phyloP scores from a whole-genome alignment of 2,888 invertebrate genomes.

The Halictus quadricinctus region DNA sequence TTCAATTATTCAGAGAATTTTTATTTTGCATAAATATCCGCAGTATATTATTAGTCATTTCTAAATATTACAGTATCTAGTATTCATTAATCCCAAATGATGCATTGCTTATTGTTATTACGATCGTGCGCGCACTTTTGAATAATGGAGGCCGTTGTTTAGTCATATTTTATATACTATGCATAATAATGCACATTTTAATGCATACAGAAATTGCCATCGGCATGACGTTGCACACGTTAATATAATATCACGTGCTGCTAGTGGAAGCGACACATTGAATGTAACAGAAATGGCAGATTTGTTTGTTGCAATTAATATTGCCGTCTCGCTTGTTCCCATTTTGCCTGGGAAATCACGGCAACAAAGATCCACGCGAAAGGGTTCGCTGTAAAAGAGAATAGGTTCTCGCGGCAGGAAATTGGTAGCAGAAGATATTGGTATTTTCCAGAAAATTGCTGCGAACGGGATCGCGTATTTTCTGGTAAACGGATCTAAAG shows the following conservation, averaged over 20 bases:
- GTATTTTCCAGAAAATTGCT: slow-evolving; percentile 23
- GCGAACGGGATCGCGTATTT: slow-evolving; percentile 13
- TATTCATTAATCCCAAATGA: not conserved
- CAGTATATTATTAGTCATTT: not conserved
- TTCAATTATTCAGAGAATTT: not conserved
- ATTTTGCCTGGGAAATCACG: not conserved
- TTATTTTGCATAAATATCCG: not conserved
- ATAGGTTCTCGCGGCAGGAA: not conserved
- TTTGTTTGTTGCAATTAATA: not conserved
- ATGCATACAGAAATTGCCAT: not conserved
- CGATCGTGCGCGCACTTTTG: not conserved
- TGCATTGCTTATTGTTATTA: not conserved
- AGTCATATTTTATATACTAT: not conserved
- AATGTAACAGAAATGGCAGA: not conserved
- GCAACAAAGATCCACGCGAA: not conserved
- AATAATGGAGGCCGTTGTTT: not conserved
- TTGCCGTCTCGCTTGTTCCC: not conserved
- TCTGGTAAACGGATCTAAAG: slow-evolving; percentile 20
- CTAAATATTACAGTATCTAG: not conserved
- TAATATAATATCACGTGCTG: not conserved
- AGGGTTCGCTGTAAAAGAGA: not conserved
- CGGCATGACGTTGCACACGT: not conserved
- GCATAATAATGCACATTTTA: not conserved
- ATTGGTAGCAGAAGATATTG: slow-evolving; percentile 17
- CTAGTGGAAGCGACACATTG: not conserved